Evolutionary conservation across 1,140 invertebrate genomes (phyloP).

Genomic region (Acromyrmex heyeri): DNA sequence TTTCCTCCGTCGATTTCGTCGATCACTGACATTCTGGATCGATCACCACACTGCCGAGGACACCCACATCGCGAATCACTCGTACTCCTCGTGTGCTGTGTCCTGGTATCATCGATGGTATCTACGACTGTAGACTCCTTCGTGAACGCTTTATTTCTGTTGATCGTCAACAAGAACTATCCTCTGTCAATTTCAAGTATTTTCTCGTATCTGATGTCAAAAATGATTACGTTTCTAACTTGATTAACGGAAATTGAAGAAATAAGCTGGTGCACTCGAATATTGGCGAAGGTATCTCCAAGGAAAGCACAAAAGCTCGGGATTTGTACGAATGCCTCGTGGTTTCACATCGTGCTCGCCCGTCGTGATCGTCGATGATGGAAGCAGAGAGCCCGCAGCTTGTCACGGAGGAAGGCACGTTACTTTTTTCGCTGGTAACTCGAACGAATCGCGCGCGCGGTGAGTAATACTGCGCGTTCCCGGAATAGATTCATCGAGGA

Average conservation of each 20-base stretch:
- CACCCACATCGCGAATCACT: conserved; percentile 39
- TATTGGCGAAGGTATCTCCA: background rate
- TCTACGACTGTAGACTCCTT: background rate
- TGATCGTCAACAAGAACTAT: background rate
- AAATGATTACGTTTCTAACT: background rate
- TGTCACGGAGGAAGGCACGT: conserved; percentile 36
- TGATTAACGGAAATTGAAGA: conserved; percentile 3
- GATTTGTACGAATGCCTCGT: conserved; percentile 23
- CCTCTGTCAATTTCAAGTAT: background rate
- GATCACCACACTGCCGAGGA: conserved; percentile 16
- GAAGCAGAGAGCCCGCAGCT: conserved; percentile 39
- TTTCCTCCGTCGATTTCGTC: background rate
- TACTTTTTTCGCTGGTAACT: conserved; percentile 39
- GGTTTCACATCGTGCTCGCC: conserved; percentile 13
- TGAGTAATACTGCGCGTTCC: conserved; percentile 2
- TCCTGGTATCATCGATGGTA: background rate
- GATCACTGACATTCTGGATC: conserved; percentile 35
- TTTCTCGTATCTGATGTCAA: background rate
- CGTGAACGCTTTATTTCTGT: background rate
- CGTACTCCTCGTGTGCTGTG: conserved; percentile 1
- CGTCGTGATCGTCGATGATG: conserved; percentile 37
- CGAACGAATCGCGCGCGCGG: conserved; percentile 22
- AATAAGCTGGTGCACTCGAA: background rate
- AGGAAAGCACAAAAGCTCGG: background rate
- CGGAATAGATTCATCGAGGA: conserved; percentile 12